Evolutionary conservation across 92 coral and sea anemone genomes (phyloP).

Genomic region (Blastomussa wellsi): DNA sequence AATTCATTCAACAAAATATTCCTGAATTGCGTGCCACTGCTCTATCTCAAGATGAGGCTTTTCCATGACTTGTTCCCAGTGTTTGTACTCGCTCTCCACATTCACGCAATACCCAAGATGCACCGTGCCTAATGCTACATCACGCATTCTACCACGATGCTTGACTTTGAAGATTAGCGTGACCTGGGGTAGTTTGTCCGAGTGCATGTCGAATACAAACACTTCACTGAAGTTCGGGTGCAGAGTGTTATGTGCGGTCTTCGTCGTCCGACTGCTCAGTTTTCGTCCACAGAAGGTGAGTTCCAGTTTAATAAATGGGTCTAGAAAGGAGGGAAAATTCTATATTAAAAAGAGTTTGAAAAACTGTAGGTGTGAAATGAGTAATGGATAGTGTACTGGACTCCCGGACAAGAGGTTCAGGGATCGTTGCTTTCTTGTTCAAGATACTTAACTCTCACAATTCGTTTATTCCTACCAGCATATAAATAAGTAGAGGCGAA

Average conservation of each 20-base stretch:
- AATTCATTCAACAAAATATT: conserved; percentile 31
- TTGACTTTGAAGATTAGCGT: conserved; percentile 79
- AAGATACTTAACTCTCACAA: no score
- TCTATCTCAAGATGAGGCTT: conserved; percentile 90
- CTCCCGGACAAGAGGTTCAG: no score
- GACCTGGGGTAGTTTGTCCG: conserved; percentile 87
- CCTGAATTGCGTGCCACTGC: conserved; percentile 85
- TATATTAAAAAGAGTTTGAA: no score
- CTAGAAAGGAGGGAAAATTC: conserved; percentile 43
- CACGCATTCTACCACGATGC: conserved; percentile 76
- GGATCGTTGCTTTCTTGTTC: no score
- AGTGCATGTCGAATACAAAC: conserved; percentile 74
- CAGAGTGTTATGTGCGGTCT: conserved; percentile 57
- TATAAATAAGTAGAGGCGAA: no score
- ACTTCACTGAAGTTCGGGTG: conserved; percentile 75
- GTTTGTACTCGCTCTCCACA: conserved; percentile 88
- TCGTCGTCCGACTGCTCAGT: conserved; percentile 77
- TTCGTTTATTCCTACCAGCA: no score
- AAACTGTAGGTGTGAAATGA: no score
- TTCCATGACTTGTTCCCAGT: conserved; percentile 93
- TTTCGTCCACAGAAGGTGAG: conserved; percentile 67
- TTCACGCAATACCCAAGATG: conserved; percentile 86
- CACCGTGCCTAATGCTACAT: conserved; percentile 68
- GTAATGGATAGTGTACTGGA: no score
- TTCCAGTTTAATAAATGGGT: conserved; percentile 86